Base-by-base conservation (phyloP, 2,113 vertebrate species). In the Scalopus aquaticus region DNA sequence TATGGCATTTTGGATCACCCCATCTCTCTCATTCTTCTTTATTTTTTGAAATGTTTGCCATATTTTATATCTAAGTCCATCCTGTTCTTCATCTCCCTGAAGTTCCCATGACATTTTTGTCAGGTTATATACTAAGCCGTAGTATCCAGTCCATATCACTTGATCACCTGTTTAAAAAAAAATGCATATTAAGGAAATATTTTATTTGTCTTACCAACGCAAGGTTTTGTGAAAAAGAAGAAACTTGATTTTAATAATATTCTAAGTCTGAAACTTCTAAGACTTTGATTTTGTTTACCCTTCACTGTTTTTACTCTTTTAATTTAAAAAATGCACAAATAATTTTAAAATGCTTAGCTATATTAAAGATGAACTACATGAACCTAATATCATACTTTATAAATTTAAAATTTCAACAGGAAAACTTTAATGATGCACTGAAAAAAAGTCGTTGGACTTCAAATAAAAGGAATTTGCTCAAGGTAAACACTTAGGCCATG, bases 71-170 rank as follows among this genome's bases (percentile, higher is more conserved):
- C 32, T 32, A 67, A 98, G 82, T 65, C 96, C 97, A 73, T 97
- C 95, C 87, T 95, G 95, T 9, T 83, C 97, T 32, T 93, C 56
- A 60, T 97, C 79, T 42, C 80, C 86, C 13, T 77, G 69, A 64
- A 97, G 95, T 73, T 98, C 97, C 93, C 83, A n/a, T 1, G 60
- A 97, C 95, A 98, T 95, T 85, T 96, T 93, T 83, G 91, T 92
- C 94, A 98, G 85, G 91, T 96, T 97, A 64, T 96, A 97, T 79
- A 97, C 74, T 84, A 97, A n/a, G 56, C 96, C 88, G n/a, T 94
- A 98, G 51, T 92, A 96, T 93, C 96, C 96, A 90, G 88, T 64
- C 95, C 97, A 97, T 60, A 96, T 69, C 77, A 97, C 78, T 6
- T 97, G 67, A 32, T 97, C 56, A 97, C 89, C 97, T 98, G 80